A percentile compares a stretch with the other conserved stretches of the same genome.
These are phyloP conservation scores for Phymorhynchus buccinoides DNA, from an alignment of 1,140 invertebrate genomes.

Conservation along the genomic window DNA sequence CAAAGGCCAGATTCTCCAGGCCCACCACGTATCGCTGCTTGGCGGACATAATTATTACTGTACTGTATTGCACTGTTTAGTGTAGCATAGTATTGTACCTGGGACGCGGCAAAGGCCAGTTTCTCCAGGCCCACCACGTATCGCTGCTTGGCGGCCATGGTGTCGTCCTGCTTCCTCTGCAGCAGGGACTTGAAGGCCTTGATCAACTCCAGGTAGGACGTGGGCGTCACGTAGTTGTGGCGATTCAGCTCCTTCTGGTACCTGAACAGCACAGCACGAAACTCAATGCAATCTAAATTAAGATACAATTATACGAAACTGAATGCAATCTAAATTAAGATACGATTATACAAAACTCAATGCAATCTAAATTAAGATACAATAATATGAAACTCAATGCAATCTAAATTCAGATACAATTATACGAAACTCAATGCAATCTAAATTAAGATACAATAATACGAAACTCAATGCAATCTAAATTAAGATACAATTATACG, in stretches of 20 bases:
- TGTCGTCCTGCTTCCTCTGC: slow-evolving; percentile 85
- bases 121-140: slow-evolving; percentile 91
- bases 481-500: no score
- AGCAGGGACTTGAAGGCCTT: slow-evolving; percentile 85
- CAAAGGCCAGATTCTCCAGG: slow-evolving; percentile 87
- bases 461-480: no score
- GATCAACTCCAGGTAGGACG: slow-evolving; percentile 91
- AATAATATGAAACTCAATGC: no score
- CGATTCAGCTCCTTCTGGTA: slow-evolving; percentile 82
- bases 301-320: no score
- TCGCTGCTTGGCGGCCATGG: slow-evolving; percentile 83
- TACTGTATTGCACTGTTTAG: no score
- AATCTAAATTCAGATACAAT: not conserved
- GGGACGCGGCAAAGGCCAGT: slow-evolving; percentile 84
- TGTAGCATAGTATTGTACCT: no score
- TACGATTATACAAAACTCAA: not conserved
- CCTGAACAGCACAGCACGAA: slow-evolving; percentile 56
- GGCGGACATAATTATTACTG: no score
- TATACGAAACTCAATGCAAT: not conserved
- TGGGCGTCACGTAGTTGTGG: slow-evolving; percentile 90
- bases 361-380: not conserved
- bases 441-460: not conserved
- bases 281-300: no score
- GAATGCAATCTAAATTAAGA: no score
- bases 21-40: slow-evolving; percentile 88